Percentiles rank a stretch among this genome's conserved stretches.
These are phyloP conservation scores for Sesia apiformis DNA, from an alignment of 2,888 invertebrate species.

Conservation along the genomic window DNA sequence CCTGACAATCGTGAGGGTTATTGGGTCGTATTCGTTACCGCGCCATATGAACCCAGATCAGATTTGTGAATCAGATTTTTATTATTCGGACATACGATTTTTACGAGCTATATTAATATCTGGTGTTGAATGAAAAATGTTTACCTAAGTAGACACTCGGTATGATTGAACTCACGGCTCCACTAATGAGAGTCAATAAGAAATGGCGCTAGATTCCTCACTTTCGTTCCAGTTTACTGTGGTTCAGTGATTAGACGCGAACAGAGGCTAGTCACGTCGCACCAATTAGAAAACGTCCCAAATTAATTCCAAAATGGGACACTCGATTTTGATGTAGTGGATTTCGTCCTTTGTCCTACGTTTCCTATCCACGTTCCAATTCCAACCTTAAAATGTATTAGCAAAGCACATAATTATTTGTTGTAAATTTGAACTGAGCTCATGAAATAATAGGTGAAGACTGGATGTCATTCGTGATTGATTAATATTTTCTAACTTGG, in stretches of 20 bases:
- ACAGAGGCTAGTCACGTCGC: conserved; percentile 60
- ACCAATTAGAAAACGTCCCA: conserved; percentile 67
- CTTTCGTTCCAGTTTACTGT: background rate
- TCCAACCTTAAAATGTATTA: background rate
- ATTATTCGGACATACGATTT: too few species aligned
- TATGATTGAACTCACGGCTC: too few species aligned
- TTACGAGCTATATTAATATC: too few species aligned
- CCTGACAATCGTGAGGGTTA: too few species aligned
- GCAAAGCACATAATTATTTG: background rate
- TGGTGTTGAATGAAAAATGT: too few species aligned
- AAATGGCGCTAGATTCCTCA: too few species aligned
- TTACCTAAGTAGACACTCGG: too few species aligned
- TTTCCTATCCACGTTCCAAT: background rate
- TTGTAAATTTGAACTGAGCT: conserved; percentile 10
- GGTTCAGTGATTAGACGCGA: conserved; percentile 42
- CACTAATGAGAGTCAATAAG: too few species aligned
- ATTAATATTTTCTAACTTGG: conserved; percentile 2
- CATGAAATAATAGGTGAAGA: conserved; percentile 26
- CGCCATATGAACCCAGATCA: too few species aligned
- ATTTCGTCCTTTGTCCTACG: conserved; percentile 29
- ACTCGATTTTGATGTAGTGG: conserved; percentile 72
- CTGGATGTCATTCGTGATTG: conserved; percentile 23
- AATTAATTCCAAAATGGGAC: conserved; percentile 72
- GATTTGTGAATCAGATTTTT: too few species aligned
- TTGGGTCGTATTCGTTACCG: too few species aligned